Evolutionary conservation across 1,140 invertebrate species (phyloP).

Genomic region (Diachasmimorpha longicaudata): DNA sequence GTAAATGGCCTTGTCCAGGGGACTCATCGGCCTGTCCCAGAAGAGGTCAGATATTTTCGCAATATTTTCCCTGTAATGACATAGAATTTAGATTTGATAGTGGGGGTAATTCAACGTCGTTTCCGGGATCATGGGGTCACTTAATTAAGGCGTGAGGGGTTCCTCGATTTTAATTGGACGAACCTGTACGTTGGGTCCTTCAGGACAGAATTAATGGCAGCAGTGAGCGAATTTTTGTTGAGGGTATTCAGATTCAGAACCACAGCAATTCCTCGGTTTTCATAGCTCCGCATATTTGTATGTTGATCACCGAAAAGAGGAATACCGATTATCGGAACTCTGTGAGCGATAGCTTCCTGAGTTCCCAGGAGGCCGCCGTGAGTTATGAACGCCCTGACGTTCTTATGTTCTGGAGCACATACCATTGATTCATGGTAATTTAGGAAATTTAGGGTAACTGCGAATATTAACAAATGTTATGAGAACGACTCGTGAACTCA

Average conservation of each 20-base stretch:
- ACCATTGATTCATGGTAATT: not conserved
- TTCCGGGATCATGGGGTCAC: no score
- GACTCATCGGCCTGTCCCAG: constrained; percentile 36
- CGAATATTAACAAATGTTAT: not conserved
- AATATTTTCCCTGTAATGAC: constrained; percentile 14
- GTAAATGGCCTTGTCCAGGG: not conserved
- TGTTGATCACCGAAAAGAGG: constrained; percentile 77
- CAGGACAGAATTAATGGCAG: constrained; percentile 44
- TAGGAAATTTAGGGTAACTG: not conserved
- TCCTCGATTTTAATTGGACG: not conserved
- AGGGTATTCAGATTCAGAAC: constrained; percentile 37
- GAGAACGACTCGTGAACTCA: constrained; percentile 30
- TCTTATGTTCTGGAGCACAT: constrained; percentile 45
- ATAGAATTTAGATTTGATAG: not conserved
- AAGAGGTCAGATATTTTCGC: constrained; percentile 18
- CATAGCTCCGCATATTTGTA: constrained; percentile 58
- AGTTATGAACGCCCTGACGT: constrained; percentile 69
- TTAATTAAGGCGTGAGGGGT: no score
- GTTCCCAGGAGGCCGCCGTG: constrained; percentile 78
- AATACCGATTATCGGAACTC: constrained; percentile 76
- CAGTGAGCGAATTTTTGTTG: constrained; percentile 42
- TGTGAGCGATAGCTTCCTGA: constrained; percentile 76
- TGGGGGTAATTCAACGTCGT: no score
- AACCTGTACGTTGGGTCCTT: constrained; percentile 46
- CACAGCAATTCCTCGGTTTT: constrained; percentile 44